phyloP scores from a whole-genome alignment of 2,888 invertebrate genomes.

The Cabera pusaria region DNA sequence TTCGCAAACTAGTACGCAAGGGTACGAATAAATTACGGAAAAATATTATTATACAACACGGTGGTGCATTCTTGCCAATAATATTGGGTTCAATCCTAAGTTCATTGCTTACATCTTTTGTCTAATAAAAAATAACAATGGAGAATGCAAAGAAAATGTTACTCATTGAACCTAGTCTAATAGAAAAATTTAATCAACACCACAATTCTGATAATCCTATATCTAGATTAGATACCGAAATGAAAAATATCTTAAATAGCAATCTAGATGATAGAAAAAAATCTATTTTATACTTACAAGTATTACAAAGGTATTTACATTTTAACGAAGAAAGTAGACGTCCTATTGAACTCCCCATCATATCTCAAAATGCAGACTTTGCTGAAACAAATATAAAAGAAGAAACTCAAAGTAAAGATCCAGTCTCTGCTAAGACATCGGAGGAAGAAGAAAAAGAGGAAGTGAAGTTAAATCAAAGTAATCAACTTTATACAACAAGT shows the following conservation, averaged over 20 bases:
- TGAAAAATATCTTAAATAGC: slow-evolving; percentile 27
- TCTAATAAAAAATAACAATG: too few relatives aligned
- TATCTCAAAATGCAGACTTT: slow-evolving; percentile 1
- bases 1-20: slow-evolving; percentile 14
- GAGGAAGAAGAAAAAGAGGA: slow-evolving; percentile 2
- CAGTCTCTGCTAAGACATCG: slow-evolving; percentile 9
- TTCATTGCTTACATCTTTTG: slow-evolving; percentile 17
- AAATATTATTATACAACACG: slow-evolving; percentile 32
- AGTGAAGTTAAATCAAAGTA: too few relatives aligned
- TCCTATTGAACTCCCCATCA: slow-evolving; percentile 13
- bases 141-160: slow-evolving; percentile 25
- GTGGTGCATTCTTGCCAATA: slow-evolving; percentile 31
- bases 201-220: slow-evolving; percentile 11
- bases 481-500: too few relatives aligned
- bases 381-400: slow-evolving; percentile 3
- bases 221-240: slow-evolving; percentile 24
- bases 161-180: slow-evolving; percentile 27
- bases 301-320: slow-evolving; percentile 33
- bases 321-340: slow-evolving; percentile 26
- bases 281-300: slow-evolving; percentile 32
- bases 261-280: slow-evolving; percentile 31
- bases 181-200: slow-evolving; percentile 19
- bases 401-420: slow-evolving; percentile 2
- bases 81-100: slow-evolving; percentile 33
- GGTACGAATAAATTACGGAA: slow-evolving; percentile 21